Evolutionary conservation across 2,113 vertebrate species (phyloP).

Genomic region (Macrotis lagotis): DNA sequence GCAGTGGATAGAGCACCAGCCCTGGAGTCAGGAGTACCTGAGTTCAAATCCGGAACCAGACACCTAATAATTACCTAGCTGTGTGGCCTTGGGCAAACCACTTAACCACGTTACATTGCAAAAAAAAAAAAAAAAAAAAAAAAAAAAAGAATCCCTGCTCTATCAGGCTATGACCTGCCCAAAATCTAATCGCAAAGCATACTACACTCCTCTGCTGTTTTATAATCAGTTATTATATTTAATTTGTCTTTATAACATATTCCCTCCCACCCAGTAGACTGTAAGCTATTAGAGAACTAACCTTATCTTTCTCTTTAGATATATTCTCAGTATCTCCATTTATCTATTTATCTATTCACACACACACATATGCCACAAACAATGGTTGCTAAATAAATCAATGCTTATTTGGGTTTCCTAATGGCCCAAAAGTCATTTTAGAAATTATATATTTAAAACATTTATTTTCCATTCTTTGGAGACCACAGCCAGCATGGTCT

Average conservation of each 20-base stretch:
- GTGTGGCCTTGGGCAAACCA: too few relatives aligned
- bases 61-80: too few relatives aligned
- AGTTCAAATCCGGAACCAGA: too few relatives aligned
- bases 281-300: neutral
- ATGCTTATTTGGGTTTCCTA: neutral
- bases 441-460: neutral
- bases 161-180: neutral
- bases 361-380: too few relatives aligned
- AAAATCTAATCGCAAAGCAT: neutral
- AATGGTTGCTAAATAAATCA: neutral
- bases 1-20: too few relatives aligned
- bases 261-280: neutral
- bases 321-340: neutral
- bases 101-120: too few relatives aligned
- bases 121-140: too few relatives aligned
- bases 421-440: neutral
- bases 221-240: neutral
- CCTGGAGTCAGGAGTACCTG: too few relatives aligned
- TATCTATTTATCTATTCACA: too few relatives aligned
- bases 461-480: neutral
- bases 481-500: neutral
- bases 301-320: neutral
- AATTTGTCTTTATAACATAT: neutral
- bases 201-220: neutral
- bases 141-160: neutral